Conservation (phyloP, 2,888 invertebrate species). For the Andrena chrysosceles region DNA sequence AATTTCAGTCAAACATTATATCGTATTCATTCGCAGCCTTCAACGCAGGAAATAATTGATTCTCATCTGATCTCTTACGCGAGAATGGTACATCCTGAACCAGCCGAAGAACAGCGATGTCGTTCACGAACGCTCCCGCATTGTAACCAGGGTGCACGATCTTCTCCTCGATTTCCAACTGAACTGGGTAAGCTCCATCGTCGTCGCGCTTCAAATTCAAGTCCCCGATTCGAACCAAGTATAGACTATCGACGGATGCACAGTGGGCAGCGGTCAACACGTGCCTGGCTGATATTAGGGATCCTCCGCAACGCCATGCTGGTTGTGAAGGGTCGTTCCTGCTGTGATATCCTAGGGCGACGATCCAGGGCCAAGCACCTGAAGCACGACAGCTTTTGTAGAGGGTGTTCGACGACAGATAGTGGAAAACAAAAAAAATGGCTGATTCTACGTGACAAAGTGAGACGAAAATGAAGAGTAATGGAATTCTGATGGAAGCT, state of each 20-base stretch:
- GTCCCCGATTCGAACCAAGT: constrained; percentile 91
- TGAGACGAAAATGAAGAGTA: too few species aligned
- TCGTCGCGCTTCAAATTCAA: constrained; percentile 89
- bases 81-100: constrained; percentile 87
- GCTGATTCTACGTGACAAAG: too few species aligned
- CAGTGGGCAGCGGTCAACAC: constrained; percentile 93
- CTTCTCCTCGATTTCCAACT: constrained; percentile 87
- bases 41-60: too few species aligned
- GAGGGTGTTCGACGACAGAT: too few species aligned
- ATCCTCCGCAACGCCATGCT: constrained; percentile 89
- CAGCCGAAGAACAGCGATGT: constrained; percentile 92
- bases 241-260: constrained; percentile 88
- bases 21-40: too few species aligned
- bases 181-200: constrained; percentile 88
- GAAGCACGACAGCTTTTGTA: constrained; percentile 10
- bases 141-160: constrained; percentile 90
- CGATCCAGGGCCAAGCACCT: constrained; percentile 94
- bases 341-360: constrained; percentile 89
- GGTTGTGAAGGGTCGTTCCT: constrained; percentile 82
- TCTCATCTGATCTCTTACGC: constrained; percentile 81
- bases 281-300: constrained; percentile 89
- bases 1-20: background rate
- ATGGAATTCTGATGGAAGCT: too few species aligned
- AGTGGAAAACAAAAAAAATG: too few species aligned
- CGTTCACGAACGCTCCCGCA: constrained; percentile 88